Evolutionary conservation across 2,888 invertebrate genomes (phyloP).

Genomic region (Drosophila peninsularis): DNA sequence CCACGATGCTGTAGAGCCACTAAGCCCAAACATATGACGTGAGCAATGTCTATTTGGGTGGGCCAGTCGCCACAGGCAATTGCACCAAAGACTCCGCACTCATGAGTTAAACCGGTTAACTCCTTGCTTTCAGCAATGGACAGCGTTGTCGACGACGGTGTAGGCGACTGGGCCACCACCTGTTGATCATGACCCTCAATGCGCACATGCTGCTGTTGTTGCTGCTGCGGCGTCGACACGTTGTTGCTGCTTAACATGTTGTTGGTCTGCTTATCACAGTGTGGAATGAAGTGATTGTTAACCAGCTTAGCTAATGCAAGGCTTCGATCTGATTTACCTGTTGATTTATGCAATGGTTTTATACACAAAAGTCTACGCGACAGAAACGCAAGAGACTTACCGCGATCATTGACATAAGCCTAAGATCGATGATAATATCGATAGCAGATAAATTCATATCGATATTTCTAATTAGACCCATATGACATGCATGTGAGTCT

Average conservation of each 20-base stretch:
- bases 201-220: slow-evolving; percentile 56
- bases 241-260: slow-evolving; percentile 55
- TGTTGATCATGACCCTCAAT: slow-evolving; percentile 47
- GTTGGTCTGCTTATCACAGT: slow-evolving; percentile 23
- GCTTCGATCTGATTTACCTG: slow-evolving; percentile 63
- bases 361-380: slow-evolving; percentile 63
- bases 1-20: slow-evolving; percentile 98
- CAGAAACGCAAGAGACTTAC: slow-evolving; percentile 44
- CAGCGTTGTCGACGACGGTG: slow-evolving; percentile 17
- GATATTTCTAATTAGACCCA: slow-evolving; percentile 23
- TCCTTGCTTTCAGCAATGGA: slow-evolving; percentile 72
- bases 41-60: slow-evolving; percentile 94
- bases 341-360: slow-evolving; percentile 72
- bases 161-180: slow-evolving; percentile 47
- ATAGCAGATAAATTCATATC: slow-evolving; percentile 17
- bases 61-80: slow-evolving; percentile 97
- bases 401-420: slow-evolving; percentile 53
- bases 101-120: slow-evolving; percentile 90
- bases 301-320: slow-evolving; percentile 31
- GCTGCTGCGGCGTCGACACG: slow-evolving; percentile 39
- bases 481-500: background rate
- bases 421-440: slow-evolving; percentile 39
- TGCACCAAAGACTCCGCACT: slow-evolving; percentile 98
- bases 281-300: slow-evolving; percentile 18
- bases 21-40: slow-evolving; percentile 95